Conservation (phyloP, 1,140 invertebrate genomes). For the Helicoverpa armigera region DNA sequence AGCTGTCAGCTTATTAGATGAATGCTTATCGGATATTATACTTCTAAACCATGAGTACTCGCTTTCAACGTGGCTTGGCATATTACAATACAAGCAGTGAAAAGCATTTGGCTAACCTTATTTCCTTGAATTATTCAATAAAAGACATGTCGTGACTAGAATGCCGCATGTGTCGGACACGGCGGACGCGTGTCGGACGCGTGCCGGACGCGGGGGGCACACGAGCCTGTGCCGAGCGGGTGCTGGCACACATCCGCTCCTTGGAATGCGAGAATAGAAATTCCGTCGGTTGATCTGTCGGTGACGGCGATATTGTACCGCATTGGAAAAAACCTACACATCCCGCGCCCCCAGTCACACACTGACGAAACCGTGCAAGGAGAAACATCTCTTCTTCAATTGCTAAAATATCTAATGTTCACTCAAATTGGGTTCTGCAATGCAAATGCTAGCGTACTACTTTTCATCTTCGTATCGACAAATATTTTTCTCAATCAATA, state of each 20-base stretch:
- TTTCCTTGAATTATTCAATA: constrained; percentile 29
- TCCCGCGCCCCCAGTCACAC: not conserved
- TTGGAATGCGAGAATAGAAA: constrained; percentile 5
- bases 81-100: not conserved
- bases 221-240: not conserved
- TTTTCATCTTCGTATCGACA: no score
- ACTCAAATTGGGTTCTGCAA: no score
- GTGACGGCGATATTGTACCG: constrained; percentile 3
- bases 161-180: constrained; percentile 5
- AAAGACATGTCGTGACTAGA: constrained; percentile 21
- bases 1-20: constrained; percentile 6
- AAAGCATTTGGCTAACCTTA: constrained; percentile 17
- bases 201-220: not conserved
- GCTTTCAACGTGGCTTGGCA: not conserved
- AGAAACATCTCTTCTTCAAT: no score
- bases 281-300: not conserved
- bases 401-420: no score
- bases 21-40: not conserved
- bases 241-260: constrained; percentile 13
- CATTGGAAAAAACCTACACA: constrained; percentile 5
- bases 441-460: no score
- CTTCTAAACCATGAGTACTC: not conserved
- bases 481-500: no score
- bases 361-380: not conserved
- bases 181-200: constrained; percentile 11